A percentile compares a stretch with the other conserved stretches of the same genome.
Conservation (phyloP, 64 coral and sea anemone genomes). For the Trachythela sp. region DNA sequence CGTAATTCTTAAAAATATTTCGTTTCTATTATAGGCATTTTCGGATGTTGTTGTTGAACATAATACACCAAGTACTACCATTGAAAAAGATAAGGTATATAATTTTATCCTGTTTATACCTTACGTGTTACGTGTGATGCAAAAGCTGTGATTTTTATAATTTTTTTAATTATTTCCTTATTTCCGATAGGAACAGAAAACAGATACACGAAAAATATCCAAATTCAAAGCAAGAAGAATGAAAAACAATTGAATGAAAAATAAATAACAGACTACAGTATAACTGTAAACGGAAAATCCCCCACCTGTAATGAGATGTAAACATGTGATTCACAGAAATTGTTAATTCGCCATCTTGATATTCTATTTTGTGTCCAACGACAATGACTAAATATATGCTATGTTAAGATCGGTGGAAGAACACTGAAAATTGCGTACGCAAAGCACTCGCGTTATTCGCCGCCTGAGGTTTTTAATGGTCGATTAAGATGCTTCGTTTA, state of each 20-base stretch:
- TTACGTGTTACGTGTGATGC: no score
- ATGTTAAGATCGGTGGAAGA: no score
- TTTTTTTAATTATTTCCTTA: no score
- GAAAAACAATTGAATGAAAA: constrained; percentile 23
- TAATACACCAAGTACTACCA: background rate
- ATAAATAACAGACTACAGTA: background rate
- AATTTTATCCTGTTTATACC: background rate
- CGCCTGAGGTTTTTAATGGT: no score
- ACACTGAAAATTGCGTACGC: no score
- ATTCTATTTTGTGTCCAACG: no score
- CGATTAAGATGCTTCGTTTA: no score
- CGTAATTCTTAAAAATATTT: no score
- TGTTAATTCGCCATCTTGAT: background rate
- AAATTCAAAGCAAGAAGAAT: constrained; percentile 53
- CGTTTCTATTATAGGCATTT: background rate
- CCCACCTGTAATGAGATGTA: background rate
- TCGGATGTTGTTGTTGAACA: background rate
- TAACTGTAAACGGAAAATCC: background rate
- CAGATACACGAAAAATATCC: constrained; percentile 41
- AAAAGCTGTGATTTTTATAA: no score
- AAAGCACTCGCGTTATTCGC: no score
- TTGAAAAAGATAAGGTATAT: background rate
- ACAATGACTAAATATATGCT: no score
- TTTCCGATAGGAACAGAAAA: constrained; percentile 11
- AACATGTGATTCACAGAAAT: background rate